Conservation (phyloP, 2,113 vertebrate species). For the Marcusenius ussheri region DNA sequence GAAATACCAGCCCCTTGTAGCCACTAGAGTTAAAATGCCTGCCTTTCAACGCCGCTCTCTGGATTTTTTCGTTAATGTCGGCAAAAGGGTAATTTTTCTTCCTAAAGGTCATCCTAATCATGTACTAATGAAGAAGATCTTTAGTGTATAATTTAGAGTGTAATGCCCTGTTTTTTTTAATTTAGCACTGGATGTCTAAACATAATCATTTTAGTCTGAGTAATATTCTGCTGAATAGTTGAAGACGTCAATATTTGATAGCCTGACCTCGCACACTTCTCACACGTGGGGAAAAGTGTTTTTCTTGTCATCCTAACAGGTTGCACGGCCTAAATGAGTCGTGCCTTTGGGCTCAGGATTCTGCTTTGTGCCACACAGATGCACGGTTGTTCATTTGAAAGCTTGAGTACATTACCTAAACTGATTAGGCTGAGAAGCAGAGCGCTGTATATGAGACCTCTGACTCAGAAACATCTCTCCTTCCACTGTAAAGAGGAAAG, state of each 20-base stretch:
- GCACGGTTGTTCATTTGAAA: slow-evolving; percentile 36
- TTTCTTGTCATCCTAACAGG: background rate
- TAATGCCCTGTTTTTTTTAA: background rate
- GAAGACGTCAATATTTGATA: background rate
- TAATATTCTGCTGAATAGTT: background rate
- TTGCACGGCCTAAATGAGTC: background rate
- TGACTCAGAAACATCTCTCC: background rate
- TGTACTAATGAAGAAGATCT: slow-evolving; percentile 5
- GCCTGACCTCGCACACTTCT: background rate
- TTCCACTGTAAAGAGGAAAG: background rate
- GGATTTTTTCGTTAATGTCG: background rate
- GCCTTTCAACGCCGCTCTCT: background rate
- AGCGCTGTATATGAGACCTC: background rate
- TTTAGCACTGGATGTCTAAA: background rate
- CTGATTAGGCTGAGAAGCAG: slow-evolving; percentile 34
- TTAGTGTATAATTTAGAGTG: background rate
- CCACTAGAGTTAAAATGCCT: background rate
- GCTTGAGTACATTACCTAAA: slow-evolving; percentile 40
- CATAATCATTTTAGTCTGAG: background rate
- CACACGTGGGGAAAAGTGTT: background rate
- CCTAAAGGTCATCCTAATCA: background rate
- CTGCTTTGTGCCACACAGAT: slow-evolving; percentile 24
- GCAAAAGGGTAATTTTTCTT: slow-evolving; percentile 4
- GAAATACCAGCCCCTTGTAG: background rate
- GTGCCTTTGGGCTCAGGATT: background rate